Evolutionary conservation across 2,888 invertebrate genomes (phyloP), one percentile per base, ranked within the genome.

Genomic region (Drosophila nr. perissopoda): DNA sequence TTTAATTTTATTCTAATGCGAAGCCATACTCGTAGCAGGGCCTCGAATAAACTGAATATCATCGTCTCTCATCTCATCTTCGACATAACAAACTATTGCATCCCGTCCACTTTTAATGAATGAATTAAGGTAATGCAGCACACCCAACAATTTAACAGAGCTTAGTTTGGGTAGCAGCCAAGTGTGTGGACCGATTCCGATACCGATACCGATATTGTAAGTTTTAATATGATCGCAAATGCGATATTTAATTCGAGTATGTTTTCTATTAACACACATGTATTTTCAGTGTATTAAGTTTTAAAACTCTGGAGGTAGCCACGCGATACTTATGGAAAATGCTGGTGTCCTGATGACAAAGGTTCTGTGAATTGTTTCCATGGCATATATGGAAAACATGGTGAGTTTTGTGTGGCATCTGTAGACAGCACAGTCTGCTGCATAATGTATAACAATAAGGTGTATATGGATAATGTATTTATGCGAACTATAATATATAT

Each of bases 251-350:
- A 60, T 29, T 4, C 16, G 5, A 42, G 5, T 29, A 2, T 33
- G 11, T 34, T 52, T 52, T 33, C 0, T 33, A 60, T 48, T 59
- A 56, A 64, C 27, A 31, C 36, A 27, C 10, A 42, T 71, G 25
- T 51, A 58, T 52, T 77, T 77, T 21, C 74, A 75, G 72, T n/a
- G n/a, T 60, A 29, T 42, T 52, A 1, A 64, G 48, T 34, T 31
- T 13, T 7, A 45, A 29, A 21, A 18, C 27, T 27, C n/a, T 48
- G 45, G 52, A 59, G 21, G 11, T 66, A 56, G 36, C 42, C 31
- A 25, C 25, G 18, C 27, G 11, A 34, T 13, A 53, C 36, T 11
- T 53, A 48, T 51, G 67, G 49, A 61, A 16, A 38, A 16, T 40
- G 21, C 45, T 38, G 60, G 21, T 38, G 31, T 48, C 36, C 38